phyloP scores from a whole-genome alignment of 35 echinoderm and acorn worm genomes.

The Lytechinus variegatus region DNA sequence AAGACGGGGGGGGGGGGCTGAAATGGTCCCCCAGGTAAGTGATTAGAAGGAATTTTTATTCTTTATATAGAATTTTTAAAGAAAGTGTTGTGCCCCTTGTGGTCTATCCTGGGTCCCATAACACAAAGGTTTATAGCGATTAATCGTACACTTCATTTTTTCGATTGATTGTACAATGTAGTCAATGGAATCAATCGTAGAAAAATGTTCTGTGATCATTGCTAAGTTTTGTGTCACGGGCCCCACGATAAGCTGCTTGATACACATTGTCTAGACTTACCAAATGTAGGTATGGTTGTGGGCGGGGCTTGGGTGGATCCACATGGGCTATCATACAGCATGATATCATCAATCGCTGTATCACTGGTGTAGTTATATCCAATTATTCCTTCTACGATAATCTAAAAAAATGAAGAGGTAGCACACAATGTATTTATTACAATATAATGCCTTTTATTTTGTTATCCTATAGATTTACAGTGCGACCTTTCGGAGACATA shows the following conservation, averaged over 20 bases:
- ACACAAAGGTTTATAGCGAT: too few species aligned
- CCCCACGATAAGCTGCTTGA: too few species aligned
- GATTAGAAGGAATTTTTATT: too few species aligned
- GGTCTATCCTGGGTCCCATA: too few species aligned
- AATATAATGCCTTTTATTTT: background rate
- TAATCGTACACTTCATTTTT: too few species aligned
- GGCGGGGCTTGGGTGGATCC: constrained; percentile 62
- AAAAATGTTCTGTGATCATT: too few species aligned
- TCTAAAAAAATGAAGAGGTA: constrained; percentile 23
- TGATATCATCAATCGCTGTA: constrained; percentile 81
- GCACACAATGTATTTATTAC: background rate
- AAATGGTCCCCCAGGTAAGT: too few species aligned
- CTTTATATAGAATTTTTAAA: background rate
- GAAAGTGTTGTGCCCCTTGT: background rate
- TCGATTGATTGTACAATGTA: too few species aligned
- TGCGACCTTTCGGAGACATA: background rate
- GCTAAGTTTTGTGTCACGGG: too few species aligned
- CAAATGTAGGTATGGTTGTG: constrained; percentile 71
- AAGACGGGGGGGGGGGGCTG: too few species aligned
- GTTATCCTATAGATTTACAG: background rate
- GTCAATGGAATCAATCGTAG: too few species aligned
- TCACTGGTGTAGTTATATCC: constrained; percentile 73
- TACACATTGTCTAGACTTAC: constrained; percentile 47
- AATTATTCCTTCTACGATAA: constrained; percentile 80
- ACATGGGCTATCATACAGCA: constrained; percentile 62